Conservation (phyloP, 2,797 vertebrate genomes). For the Salmo trutta region DNA sequence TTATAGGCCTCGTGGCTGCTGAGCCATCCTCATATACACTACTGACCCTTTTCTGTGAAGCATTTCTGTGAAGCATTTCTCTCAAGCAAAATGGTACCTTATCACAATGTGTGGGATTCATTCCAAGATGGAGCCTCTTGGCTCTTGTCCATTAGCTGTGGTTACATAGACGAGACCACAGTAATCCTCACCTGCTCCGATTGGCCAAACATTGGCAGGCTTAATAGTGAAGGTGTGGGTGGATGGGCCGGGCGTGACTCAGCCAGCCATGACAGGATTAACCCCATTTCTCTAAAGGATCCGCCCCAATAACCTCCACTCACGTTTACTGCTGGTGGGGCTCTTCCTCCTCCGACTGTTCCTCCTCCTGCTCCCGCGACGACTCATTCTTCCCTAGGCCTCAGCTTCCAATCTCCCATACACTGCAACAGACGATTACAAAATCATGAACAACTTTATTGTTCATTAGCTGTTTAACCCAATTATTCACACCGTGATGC, state of each 20-base stretch:
- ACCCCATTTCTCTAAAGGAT: constrained; percentile 23
- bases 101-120: background rate
- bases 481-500: no score
- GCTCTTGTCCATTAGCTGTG: background rate
- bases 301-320: constrained; percentile 59
- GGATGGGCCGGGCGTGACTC: background rate
- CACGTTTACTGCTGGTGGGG: constrained; percentile 84
- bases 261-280: constrained; percentile 54
- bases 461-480: background rate
- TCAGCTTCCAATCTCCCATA: constrained; percentile 5
- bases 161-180: background rate
- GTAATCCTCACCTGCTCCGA: background rate
- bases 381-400: constrained; percentile 75
- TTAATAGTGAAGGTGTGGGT: background rate
- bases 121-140: background rate
- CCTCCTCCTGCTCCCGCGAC: constrained; percentile 83
- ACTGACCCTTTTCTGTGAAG: background rate
- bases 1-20: background rate
- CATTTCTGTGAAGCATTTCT: background rate
- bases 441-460: background rate
- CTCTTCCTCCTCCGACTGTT: constrained; percentile 80
- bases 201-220: background rate
- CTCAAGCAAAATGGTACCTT: constrained; percentile 2
- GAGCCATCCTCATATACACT: background rate
- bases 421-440: constrained; percentile 9